Conservation (phyloP, 2,888 invertebrate genomes). For the Caradrina kadenii region DNA sequence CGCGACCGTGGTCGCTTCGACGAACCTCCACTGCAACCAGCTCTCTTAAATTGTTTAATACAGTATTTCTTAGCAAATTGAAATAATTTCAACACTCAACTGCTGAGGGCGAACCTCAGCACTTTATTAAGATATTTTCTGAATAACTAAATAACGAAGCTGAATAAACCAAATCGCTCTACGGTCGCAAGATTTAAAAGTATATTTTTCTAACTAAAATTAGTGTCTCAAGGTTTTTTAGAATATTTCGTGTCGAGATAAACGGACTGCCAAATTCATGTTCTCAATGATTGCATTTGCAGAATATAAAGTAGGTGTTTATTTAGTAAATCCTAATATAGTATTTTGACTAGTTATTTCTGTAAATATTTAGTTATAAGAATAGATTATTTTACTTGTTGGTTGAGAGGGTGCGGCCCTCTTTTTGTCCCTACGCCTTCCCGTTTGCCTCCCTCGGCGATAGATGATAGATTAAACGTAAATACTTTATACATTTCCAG, state of each 20-base stretch:
- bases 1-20: constrained; percentile 75
- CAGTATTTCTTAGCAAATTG: constrained; percentile 80
- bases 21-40: constrained; percentile 80
- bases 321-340: constrained; percentile 16
- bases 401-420: constrained; percentile 63
- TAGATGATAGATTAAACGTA: constrained; percentile 74
- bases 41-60: constrained; percentile 80
- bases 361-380: constrained; percentile 48
- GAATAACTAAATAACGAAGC: background rate
- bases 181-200: constrained; percentile 24
- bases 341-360: constrained; percentile 48
- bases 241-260: constrained; percentile 31
- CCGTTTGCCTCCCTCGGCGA: constrained; percentile 66
- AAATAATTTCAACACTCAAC: constrained; percentile 68
- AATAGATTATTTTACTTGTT: constrained; percentile 56
- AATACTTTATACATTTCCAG: constrained; percentile 15
- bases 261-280: constrained; percentile 23
- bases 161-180: constrained; percentile 10
- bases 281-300: constrained; percentile 45
- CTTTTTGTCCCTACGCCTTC: constrained; percentile 40
- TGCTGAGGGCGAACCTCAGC: constrained; percentile 23
- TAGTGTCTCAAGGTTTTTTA: constrained; percentile 38
- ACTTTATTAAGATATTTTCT: constrained; percentile 50
- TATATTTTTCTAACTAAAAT: constrained; percentile 26
- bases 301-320: constrained; percentile 55